phyloP scores from a whole-genome alignment of 2,888 invertebrate species.

The Dynastes grantii region DNA sequence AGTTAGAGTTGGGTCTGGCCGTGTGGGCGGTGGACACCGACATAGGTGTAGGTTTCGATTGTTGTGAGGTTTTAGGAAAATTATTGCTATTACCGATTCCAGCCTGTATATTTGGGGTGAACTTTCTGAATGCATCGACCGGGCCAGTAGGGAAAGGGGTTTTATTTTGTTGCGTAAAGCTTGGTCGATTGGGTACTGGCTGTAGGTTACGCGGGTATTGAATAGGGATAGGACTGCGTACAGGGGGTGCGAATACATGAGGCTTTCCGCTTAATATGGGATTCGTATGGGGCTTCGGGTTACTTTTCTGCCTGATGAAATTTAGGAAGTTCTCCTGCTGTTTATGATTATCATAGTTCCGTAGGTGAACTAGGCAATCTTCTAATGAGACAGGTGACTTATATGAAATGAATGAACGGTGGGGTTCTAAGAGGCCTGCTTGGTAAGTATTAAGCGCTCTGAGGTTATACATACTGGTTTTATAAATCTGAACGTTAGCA shows the following conservation, averaged over 20 bases:
- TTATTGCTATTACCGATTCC: not conserved
- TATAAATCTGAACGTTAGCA: not conserved
- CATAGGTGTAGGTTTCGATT: slow-evolving; percentile 48
- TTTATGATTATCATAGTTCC: not conserved
- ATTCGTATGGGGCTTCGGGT: no score
- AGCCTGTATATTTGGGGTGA: not conserved
- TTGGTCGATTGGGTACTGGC: no score
- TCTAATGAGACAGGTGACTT: not conserved
- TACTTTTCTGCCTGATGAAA: not conserved
- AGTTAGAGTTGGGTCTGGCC: not conserved
- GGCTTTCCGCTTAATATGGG: no score
- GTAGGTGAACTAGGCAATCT: not conserved
- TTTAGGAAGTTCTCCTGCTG: not conserved
- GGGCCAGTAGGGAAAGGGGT: not conserved
- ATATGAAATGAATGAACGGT: not conserved
- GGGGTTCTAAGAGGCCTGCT: not conserved
- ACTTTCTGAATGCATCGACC: not conserved
- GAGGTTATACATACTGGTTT: not conserved
- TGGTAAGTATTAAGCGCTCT: not conserved
- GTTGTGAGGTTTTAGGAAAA: not conserved
- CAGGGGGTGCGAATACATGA: no score
- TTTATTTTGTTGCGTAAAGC: not conserved
- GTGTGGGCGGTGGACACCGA: slow-evolving; percentile 45
- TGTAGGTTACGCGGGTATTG: no score
- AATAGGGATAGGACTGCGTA: no score